These are phyloP conservation scores for Chionomys nivalis DNA, from an alignment of 2,113 vertebrate genomes.

Conservation along the genomic window DNA sequence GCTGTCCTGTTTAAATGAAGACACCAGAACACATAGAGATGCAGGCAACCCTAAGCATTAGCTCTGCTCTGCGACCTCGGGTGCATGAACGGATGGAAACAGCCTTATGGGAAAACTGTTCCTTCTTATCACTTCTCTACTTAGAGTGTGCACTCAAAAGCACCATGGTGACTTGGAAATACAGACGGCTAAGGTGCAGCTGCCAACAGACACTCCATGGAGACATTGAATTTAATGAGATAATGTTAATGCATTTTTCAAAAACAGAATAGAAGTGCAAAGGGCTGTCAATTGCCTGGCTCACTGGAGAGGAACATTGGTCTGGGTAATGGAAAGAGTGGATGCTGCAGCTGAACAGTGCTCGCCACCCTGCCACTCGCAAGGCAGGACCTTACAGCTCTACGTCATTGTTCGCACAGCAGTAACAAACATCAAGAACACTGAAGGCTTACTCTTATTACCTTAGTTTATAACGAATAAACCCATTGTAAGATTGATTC, in stretches of 20 bases:
- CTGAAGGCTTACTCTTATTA: not conserved
- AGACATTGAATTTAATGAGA: conserved; percentile 55
- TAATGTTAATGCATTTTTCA: conserved; percentile 53
- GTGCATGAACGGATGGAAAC: not conserved
- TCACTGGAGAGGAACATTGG: conserved; percentile 48
- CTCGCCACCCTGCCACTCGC: not conserved
- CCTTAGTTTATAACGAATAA: not conserved
- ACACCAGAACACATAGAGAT: not conserved
- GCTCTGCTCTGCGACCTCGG: not conserved
- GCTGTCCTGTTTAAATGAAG: conserved; percentile 38
- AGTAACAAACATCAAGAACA: not conserved
- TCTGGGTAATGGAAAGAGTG: conserved; percentile 29
- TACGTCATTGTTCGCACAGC: not conserved
- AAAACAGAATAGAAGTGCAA: conserved; percentile 42
- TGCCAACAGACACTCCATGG: conserved; percentile 9
- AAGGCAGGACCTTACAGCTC: not conserved
- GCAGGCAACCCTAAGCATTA: not conserved
- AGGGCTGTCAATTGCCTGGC: conserved; percentile 57
- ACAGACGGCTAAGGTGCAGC: conserved; percentile 2
- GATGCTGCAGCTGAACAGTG: not conserved
- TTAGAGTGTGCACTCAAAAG: not conserved
- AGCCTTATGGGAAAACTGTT: not conserved
- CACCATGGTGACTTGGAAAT: conserved; percentile 44
- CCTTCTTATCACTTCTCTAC: conserved; percentile 1
- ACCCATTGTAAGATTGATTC: not conserved